phyloP scores from a whole-genome alignment of 2,113 vertebrate species.

The Copsychus sechellarum region DNA sequence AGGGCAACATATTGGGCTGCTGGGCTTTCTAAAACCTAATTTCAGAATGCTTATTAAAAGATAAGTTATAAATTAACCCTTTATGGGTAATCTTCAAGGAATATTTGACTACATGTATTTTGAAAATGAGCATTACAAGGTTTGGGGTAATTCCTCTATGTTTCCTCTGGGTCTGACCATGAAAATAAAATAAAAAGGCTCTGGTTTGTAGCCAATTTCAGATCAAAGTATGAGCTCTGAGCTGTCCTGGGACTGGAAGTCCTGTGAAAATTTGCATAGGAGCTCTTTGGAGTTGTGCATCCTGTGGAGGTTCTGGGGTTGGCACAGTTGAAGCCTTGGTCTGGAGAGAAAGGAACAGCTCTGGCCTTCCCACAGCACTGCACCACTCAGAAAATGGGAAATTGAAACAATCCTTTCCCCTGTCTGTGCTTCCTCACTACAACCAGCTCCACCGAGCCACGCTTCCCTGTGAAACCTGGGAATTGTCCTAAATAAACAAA shows the following conservation, averaged over 20 bases:
- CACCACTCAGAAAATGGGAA: neutral
- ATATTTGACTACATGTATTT: neutral
- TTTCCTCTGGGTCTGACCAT: neutral
- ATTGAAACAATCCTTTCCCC: neutral
- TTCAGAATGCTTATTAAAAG: neutral
- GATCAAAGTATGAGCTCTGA: neutral
- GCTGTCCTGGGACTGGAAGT: neutral
- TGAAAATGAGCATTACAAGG: neutral
- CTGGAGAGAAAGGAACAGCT: neutral
- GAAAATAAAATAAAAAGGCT: neutral
- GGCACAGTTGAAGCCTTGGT: neutral
- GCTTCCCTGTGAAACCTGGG: neutral
- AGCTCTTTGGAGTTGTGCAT: neutral
- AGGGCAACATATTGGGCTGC: neutral
- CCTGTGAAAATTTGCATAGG: neutral
- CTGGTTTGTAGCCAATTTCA: neutral
- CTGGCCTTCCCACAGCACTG: neutral
- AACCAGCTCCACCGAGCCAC: neutral
- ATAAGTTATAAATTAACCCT: neutral
- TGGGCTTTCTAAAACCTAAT: neutral
- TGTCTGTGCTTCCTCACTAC: neutral
- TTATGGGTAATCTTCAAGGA: neutral
- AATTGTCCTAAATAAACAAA: neutral
- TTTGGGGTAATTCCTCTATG: neutral
- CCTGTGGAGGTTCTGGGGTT: rapidly evolving